Conservation (phyloP, 2,113 vertebrate genomes). For the Ornithorhynchus anatinus region DNA sequence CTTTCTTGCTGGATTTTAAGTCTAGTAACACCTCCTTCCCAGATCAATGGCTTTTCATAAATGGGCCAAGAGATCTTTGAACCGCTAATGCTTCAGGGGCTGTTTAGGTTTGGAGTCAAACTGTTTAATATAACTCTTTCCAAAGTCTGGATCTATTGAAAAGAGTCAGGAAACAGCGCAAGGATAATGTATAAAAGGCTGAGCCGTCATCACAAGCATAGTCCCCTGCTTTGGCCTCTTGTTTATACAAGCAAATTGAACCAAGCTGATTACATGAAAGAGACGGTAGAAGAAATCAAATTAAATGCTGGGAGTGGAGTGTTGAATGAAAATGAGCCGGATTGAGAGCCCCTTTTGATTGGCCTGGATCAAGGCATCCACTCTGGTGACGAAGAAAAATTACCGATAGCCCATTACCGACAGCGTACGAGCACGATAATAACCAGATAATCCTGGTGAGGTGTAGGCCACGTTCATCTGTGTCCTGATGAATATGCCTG, state of each 20-base stretch:
- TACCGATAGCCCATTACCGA: background rate
- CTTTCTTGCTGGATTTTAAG: conserved; percentile 42
- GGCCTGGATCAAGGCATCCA: background rate
- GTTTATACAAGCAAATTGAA: conserved; percentile 62
- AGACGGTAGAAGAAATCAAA: background rate
- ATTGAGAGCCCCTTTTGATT: conserved; percentile 26
- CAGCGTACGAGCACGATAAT: background rate
- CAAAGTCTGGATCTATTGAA: conserved; percentile 46
- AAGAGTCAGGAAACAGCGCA: conserved; percentile 46
- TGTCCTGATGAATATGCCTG: background rate
- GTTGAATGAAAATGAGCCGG: conserved; percentile 10
- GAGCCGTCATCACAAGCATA: conserved; percentile 14
- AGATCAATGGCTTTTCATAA: conserved; percentile 59
- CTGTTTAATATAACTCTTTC: conserved; percentile 63
- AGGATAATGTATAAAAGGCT: conserved; percentile 42
- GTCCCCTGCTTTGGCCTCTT: conserved; percentile 25
- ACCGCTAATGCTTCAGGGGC: conserved; percentile 56
- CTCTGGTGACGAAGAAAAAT: background rate
- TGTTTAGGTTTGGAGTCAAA: conserved; percentile 65
- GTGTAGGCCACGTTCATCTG: background rate
- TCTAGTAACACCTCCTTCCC: conserved; percentile 54
- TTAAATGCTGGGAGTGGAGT: conserved; percentile 5
- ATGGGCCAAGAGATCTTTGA: conserved; percentile 59
- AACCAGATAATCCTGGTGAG: background rate
- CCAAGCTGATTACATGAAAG: conserved; percentile 38